These are phyloP conservation scores for Calycopis cecrops DNA, from an alignment of 1,140 invertebrate species.

Conservation along the genomic window DNA sequence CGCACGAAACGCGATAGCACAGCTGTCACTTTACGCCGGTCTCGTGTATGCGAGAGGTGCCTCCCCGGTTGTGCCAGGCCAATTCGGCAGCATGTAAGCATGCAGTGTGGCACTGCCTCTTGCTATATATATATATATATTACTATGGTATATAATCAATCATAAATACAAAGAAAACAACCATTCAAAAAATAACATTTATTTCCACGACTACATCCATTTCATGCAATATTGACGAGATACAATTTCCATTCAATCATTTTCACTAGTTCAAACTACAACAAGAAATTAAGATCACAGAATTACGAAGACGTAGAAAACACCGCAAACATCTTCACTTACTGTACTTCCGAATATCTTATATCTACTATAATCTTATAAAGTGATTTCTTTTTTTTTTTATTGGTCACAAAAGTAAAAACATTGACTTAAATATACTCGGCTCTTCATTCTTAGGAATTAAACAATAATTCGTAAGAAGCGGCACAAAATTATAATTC, in stretches of 20 bases:
- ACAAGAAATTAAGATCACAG: slow-evolving; percentile 70
- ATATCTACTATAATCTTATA: slow-evolving; percentile 56
- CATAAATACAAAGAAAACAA: slow-evolving; percentile 28
- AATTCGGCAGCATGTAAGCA: no score
- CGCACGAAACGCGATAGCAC: no score
- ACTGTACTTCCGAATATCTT: slow-evolving; percentile 54
- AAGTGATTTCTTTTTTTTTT: slow-evolving; percentile 46
- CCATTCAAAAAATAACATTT: slow-evolving; percentile 67
- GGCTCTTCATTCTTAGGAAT: slow-evolving; percentile 53
- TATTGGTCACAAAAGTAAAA: slow-evolving; percentile 69
- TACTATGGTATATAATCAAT: no score
- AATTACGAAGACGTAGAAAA: slow-evolving; percentile 63
- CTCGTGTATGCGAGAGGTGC: no score
- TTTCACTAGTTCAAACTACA: slow-evolving; percentile 56
- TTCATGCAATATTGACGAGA: slow-evolving; percentile 65
- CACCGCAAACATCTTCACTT: slow-evolving; percentile 57
- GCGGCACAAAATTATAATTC: slow-evolving; percentile 15
- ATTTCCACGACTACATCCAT: slow-evolving; percentile 65
- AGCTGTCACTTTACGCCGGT: no score
- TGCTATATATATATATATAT: no score
- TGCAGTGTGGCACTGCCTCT: no score
- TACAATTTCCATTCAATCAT: slow-evolving; percentile 52
- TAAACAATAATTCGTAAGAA: slow-evolving; percentile 20
- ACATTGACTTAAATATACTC: slow-evolving; percentile 55
- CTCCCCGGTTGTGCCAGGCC: no score